Percentiles rank a stretch among this genome's conserved stretches.
phyloP scores from a whole-genome alignment of 2,888 invertebrate genomes.

The Branchipolynoe longqiensis region DNA sequence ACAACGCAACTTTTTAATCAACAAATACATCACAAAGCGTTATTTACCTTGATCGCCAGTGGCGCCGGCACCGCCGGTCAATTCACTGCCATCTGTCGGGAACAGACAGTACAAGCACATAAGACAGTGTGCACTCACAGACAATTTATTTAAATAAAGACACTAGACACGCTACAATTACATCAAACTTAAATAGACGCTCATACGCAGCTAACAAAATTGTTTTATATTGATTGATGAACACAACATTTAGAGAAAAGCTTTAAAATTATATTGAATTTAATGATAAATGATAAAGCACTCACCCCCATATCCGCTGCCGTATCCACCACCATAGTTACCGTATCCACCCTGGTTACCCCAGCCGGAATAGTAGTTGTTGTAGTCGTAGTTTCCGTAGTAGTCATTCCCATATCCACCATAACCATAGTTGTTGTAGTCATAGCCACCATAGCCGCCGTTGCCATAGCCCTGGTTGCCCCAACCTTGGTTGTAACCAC shows the following conservation, averaged over 20 bases:
- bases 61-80: conserved; percentile 4
- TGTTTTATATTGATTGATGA: too few relatives aligned
- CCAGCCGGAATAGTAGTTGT: conserved; percentile 81
- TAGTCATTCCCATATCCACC: conserved; percentile 63
- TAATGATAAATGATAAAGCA: too few relatives aligned
- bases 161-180: not conserved
- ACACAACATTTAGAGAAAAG: too few relatives aligned
- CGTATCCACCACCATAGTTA: conserved; percentile 83
- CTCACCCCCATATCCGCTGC: conserved; percentile 76
- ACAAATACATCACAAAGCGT: not conserved
- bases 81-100: conserved; percentile 23
- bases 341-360: conserved; percentile 79
- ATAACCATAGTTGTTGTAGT: conserved; percentile 52
- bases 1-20: too few relatives aligned
- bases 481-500: conserved; percentile 68
- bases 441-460: conserved; percentile 44
- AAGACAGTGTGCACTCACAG: too few relatives aligned
- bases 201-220: too few relatives aligned
- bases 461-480: conserved; percentile 55
- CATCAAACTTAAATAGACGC: not conserved
- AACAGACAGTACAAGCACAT: not conserved
- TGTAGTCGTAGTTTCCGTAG: conserved; percentile 66
- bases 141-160: not conserved
- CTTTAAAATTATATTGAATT: too few relatives aligned
- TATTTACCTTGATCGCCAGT: conserved; percentile 49